Conservation (phyloP, 2,113 vertebrate species). For the Microtus pennsylvanicus region DNA sequence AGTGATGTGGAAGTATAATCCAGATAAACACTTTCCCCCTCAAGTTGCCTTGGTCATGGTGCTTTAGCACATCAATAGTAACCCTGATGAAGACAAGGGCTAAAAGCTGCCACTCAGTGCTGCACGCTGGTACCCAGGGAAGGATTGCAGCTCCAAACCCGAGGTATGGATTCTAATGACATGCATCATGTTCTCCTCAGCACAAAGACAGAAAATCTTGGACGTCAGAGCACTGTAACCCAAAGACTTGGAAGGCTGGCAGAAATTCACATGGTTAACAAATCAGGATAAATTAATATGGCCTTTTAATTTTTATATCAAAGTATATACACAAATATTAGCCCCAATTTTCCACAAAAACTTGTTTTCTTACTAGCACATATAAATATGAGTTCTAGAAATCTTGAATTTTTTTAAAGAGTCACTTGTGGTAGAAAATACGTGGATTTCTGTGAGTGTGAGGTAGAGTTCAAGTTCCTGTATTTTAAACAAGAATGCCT, state of each 20-base stretch:
- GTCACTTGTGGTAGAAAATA: not conserved
- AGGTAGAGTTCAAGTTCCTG: not conserved
- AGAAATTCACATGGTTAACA: not conserved
- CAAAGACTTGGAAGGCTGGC: not conserved
- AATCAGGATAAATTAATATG: not conserved
- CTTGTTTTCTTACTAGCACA: conserved; percentile 2
- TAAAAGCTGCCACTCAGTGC: not conserved
- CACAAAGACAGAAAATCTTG: not conserved
- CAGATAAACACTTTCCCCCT: too few species aligned
- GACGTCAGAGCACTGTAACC: not conserved
- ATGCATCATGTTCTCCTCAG: not conserved
- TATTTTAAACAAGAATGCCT: not conserved
- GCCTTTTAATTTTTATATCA: not conserved
- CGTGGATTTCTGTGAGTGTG: not conserved
- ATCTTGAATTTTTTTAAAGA: not conserved
- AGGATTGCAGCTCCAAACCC: not conserved
- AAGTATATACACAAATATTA: not conserved
- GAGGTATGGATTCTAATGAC: not conserved
- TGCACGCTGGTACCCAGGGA: too few species aligned
- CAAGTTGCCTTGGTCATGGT: not conserved
- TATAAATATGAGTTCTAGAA: not conserved
- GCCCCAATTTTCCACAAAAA: not conserved
- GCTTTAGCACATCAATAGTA: not conserved
- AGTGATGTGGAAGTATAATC: not conserved
- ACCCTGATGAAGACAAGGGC: not conserved